Evolutionary conservation across 1,140 invertebrate species (phyloP), one percentile per base, ranked within the genome.

Genomic region (Eupristina koningsbergeri): DNA sequence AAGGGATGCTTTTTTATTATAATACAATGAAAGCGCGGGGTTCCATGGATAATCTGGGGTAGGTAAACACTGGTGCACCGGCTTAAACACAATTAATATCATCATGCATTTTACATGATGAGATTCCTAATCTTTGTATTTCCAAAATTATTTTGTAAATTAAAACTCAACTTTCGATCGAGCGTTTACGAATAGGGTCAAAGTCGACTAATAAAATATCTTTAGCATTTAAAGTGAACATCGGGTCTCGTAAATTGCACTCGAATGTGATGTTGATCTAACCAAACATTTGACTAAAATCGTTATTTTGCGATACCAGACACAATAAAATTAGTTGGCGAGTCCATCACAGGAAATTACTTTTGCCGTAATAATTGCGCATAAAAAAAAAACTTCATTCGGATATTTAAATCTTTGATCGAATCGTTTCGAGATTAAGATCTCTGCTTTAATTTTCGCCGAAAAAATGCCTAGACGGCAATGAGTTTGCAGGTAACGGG

Each of bases 401-500:
- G 79, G 79, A 58, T 80, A 73, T 80, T 80, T 80, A 80, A 83
- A 77, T 69, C 61, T 36, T 76, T 83, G 50, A 77, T 83, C 58
- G 63, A 77, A 45, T 77, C 53, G 39, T 63, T 29, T n/a, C 34
- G 64, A 67, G 77, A 81, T 82, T 73, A 79, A 17, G 34, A 82
- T 78, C 80, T 69, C n/a, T 26, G 80, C 50, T 74, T 73, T 36
- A 31, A 41, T 22, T 61, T 53, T 41, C 29, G 47, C 39, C 71
- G 47, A 36, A 63, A 79, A 58, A 50, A 31, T 36, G 58, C 47
- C 71, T 53, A 36, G 74, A 83, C 36, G 73, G 39, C 26, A 17
- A 22, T 75, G 71, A 75, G 41, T 75, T 75, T 17, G 58, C 61
- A 53, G 61, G 73, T 77, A 83, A 77, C 45, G 74, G 50, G 80